phyloP scores from a whole-genome alignment of 2,113 vertebrate species.

The Mugil cephalus region DNA sequence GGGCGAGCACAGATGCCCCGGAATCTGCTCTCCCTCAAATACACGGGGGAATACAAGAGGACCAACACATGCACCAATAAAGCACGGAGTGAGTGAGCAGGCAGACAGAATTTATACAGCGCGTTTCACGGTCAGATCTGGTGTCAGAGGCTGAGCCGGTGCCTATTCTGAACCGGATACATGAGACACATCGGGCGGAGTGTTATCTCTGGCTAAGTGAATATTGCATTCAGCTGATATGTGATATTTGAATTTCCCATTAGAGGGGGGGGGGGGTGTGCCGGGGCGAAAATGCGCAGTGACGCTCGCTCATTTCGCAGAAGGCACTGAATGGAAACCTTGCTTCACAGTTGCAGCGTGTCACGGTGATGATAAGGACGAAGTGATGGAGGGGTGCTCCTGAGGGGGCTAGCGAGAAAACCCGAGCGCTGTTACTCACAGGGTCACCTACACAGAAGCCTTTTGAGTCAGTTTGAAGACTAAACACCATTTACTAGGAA shows the following conservation, averaged over 20 bases:
- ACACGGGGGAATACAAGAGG: constrained; percentile 56
- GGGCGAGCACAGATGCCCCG: constrained; percentile 75
- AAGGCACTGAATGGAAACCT: constrained; percentile 59
- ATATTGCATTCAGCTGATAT: constrained; percentile 80
- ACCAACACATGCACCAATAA: constrained; percentile 61
- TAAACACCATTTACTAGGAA: constrained; percentile 59
- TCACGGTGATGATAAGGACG: constrained; percentile 70
- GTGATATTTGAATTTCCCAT: constrained; percentile 81
- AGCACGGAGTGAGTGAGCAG: constrained; percentile 54
- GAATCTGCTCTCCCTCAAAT: constrained; percentile 68
- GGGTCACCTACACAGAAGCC: constrained; percentile 70
- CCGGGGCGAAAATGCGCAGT: constrained; percentile 58
- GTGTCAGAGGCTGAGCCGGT: constrained; percentile 54
- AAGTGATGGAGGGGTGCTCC: constrained; percentile 61
- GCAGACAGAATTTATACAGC: constrained; percentile 64
- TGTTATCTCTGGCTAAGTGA: constrained; percentile 79
- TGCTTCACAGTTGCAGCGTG: constrained; percentile 58
- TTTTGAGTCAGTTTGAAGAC: constrained; percentile 42
- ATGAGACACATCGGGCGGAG: constrained; percentile 66
- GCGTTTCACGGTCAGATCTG: constrained; percentile 59
- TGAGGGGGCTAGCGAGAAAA: constrained; percentile 40
- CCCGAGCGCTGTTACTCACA: constrained; percentile 63
- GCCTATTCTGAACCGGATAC: constrained; percentile 63
- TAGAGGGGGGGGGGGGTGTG: constrained; percentile 56
- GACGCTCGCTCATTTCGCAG: constrained; percentile 66